A percentile compares a stretch with the other conserved stretches of the same genome.
Conservation (phyloP, 2,797 vertebrate species). For the Spinibarbus caldwelli region DNA sequence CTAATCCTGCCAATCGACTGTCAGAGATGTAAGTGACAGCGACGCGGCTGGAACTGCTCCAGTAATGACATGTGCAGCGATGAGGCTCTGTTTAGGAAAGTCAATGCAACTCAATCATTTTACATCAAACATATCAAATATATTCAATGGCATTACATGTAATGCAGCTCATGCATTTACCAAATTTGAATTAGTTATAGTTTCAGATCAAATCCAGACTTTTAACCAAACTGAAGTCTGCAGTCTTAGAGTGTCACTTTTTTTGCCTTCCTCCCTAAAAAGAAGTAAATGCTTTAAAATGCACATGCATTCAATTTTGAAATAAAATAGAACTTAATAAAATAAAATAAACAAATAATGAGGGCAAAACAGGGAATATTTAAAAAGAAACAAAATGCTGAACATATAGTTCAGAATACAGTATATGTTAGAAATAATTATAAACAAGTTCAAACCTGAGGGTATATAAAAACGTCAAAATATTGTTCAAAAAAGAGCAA, state of each 20-base stretch:
- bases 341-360: too few species aligned
- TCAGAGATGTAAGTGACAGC: constrained; percentile 46
- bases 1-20: constrained; percentile 59
- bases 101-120: not conserved
- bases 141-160: not conserved
- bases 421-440: too few species aligned
- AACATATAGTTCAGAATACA: too few species aligned
- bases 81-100: not conserved
- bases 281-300: not conserved
- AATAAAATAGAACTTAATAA: not conserved
- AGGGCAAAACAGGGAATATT: too few species aligned
- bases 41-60: not conserved
- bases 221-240: not conserved
- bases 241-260: not conserved
- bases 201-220: not conserved
- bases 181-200: not conserved
- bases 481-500: too few species aligned
- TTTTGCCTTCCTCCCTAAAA: not conserved
- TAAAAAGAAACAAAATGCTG: too few species aligned
- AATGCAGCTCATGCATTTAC: not conserved
- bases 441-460: too few species aligned
- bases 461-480: too few species aligned
- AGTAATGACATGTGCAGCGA: not conserved
- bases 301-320: not conserved
- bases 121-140: not conserved